Evolutionary conservation across 2,113 vertebrate species (phyloP).

Genomic region (Microcebus murinus): DNA sequence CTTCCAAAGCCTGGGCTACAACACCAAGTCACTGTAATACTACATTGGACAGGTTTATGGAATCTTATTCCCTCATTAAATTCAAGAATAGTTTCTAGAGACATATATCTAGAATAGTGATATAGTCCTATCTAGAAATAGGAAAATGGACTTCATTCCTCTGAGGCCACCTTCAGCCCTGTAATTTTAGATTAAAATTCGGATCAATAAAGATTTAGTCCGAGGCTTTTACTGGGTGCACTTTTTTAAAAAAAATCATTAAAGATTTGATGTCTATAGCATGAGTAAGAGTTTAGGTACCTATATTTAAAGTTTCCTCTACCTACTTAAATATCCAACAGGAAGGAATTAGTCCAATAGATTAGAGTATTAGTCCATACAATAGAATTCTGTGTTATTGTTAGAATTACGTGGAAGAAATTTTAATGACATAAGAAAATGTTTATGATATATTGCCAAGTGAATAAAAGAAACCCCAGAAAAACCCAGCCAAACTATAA

Average conservation of each 20-base stretch:
- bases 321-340: constrained; percentile 30
- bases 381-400: background rate
- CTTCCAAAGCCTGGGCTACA: background rate
- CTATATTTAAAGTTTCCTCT: constrained; percentile 36
- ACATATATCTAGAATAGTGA: background rate
- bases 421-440: constrained; percentile 39
- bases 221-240: constrained; percentile 31
- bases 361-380: background rate
- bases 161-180: background rate
- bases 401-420: constrained; percentile 40
- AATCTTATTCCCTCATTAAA: background rate
- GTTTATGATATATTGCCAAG: background rate
- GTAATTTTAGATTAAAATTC: constrained; percentile 57
- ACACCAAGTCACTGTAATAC: background rate
- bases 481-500: constrained; percentile 20
- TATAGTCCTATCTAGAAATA: background rate
- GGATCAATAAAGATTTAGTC: constrained; percentile 29
- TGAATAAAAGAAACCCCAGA: background rate
- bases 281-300: background rate
- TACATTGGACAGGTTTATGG: background rate
- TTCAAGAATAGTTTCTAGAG: constrained; percentile 34
- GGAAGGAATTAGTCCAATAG: background rate
- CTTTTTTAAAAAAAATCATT: constrained; percentile 19
- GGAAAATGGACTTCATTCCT: constrained; percentile 30
- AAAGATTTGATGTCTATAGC: background rate